Evolutionary conservation across 2,113 vertebrate species (phyloP).

Genomic region (Hypanus sabinus): DNA sequence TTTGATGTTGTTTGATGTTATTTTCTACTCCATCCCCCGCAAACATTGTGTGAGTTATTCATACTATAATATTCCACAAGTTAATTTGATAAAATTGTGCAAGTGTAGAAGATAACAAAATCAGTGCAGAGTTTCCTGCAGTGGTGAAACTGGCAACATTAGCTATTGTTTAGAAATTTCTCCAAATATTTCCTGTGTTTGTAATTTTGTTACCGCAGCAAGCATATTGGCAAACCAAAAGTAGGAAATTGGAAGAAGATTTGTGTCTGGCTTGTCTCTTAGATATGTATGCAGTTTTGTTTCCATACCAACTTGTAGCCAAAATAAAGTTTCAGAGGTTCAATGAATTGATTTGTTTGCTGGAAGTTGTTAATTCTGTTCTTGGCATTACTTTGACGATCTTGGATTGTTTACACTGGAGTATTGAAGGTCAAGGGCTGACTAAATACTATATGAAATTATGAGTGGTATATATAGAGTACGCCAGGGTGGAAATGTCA

Average conservation of each 20-base stretch:
- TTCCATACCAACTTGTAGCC: neutral
- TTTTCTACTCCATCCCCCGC: neutral
- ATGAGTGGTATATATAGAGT: too few species aligned
- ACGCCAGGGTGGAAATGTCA: too few species aligned
- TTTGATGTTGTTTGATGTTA: neutral
- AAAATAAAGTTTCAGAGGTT: neutral
- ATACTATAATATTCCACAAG: neutral
- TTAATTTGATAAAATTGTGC: neutral
- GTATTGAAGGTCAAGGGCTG: too few species aligned
- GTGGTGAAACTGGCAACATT: neutral
- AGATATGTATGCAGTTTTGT: neutral
- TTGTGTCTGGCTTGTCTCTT: neutral
- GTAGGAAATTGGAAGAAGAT: neutral
- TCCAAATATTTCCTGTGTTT: neutral
- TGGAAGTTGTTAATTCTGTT: neutral
- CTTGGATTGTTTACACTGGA: too few species aligned
- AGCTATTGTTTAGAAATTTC: neutral
- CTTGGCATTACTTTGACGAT: neutral
- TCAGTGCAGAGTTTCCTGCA: neutral
- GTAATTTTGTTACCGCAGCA: neutral
- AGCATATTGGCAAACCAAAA: neutral
- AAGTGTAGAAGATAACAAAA: neutral
- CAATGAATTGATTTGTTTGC: neutral
- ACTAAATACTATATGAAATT: too few species aligned
- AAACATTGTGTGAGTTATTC: neutral